phyloP scores from a whole-genome alignment of 1,140 invertebrate genomes.

The Aphis gossypii region DNA sequence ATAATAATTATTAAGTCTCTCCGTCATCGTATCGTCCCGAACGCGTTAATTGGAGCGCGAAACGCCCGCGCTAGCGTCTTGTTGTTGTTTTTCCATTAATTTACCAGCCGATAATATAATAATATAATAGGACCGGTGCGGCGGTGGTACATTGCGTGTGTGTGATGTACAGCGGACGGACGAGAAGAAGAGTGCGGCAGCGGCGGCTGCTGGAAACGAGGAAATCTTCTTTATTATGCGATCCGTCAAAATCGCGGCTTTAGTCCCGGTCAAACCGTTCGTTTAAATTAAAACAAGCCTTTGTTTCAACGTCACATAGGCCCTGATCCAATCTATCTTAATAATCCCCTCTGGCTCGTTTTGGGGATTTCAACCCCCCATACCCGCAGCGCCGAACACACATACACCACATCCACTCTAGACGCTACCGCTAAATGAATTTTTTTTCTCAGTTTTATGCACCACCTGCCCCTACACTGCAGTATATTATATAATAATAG shows the following conservation, averaged over 20 bases:
- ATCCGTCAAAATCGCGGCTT: conserved; percentile 57
- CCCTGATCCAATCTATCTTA: conserved; percentile 57
- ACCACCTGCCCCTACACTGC: neutral
- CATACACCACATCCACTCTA: neutral
- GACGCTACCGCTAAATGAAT: neutral
- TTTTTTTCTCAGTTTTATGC: neutral
- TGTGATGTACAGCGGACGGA: neutral
- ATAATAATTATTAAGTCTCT: conserved; percentile 51
- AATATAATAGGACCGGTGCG: conserved; percentile 32
- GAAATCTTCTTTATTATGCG: conserved; percentile 57
- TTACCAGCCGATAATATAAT: conserved; percentile 53
- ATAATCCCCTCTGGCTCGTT: conserved; percentile 51
- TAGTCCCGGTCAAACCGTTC: conserved; percentile 56
- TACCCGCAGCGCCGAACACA: neutral
- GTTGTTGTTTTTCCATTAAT: conserved; percentile 58
- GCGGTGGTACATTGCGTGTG: neutral
- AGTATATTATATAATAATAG: neutral
- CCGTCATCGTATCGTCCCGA: conserved; percentile 2
- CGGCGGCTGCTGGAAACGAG: neutral
- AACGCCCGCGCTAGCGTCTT: conserved; percentile 4
- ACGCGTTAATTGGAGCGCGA: conserved; percentile 55
- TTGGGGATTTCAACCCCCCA: neutral
- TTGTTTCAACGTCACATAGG: conserved; percentile 56
- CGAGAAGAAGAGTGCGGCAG: neutral
- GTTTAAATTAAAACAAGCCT: conserved; percentile 57